Percentiles rank a stretch among this genome's conserved stretches.
Evolutionary conservation across 1,140 invertebrate genomes (phyloP).

Genomic region (Psilanteris sp.): DNA sequence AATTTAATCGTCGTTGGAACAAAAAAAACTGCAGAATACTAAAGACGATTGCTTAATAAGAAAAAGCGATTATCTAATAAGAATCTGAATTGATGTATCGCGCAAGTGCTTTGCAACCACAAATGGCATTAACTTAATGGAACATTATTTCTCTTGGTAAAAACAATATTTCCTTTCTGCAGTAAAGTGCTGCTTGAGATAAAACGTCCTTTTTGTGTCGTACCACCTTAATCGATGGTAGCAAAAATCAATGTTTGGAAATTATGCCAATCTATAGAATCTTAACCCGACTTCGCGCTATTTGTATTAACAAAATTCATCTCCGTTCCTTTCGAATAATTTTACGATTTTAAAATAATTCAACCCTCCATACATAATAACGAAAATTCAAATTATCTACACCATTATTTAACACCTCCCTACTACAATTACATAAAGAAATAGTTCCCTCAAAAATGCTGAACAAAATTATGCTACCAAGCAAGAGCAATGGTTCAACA

Average conservation of each 20-base stretch:
- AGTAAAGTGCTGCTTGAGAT: constrained; percentile 43
- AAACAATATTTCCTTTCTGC: constrained; percentile 49
- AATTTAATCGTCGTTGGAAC: constrained; percentile 33
- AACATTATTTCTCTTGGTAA: constrained; percentile 50
- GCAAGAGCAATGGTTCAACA: too few relatives aligned
- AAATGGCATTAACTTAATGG: constrained; percentile 46
- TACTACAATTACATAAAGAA: too few relatives aligned
- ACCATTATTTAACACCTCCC: too few relatives aligned
- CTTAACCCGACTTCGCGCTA: too few relatives aligned
- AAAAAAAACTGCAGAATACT: constrained; percentile 28
- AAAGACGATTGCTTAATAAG: constrained; percentile 2
- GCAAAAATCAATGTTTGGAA: constrained; percentile 52
- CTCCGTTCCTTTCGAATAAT: too few relatives aligned
- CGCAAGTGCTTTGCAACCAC: constrained; percentile 5
- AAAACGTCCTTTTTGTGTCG: constrained; percentile 39
- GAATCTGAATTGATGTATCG: constrained; percentile 36
- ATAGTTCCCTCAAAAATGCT: too few relatives aligned
- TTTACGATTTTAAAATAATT: too few relatives aligned
- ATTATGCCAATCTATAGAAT: constrained; percentile 28
- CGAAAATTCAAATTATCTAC: too few relatives aligned
- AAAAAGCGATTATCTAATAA: constrained; percentile 11
- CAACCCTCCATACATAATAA: too few relatives aligned
- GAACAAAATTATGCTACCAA: too few relatives aligned
- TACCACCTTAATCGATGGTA: constrained; percentile 11
- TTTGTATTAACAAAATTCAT: too few relatives aligned